Evolutionary conservation across 2,888 invertebrate species (phyloP), one percentile per base, ranked within the genome.

Genomic region (Liopterus haemorrhoidalis): DNA sequence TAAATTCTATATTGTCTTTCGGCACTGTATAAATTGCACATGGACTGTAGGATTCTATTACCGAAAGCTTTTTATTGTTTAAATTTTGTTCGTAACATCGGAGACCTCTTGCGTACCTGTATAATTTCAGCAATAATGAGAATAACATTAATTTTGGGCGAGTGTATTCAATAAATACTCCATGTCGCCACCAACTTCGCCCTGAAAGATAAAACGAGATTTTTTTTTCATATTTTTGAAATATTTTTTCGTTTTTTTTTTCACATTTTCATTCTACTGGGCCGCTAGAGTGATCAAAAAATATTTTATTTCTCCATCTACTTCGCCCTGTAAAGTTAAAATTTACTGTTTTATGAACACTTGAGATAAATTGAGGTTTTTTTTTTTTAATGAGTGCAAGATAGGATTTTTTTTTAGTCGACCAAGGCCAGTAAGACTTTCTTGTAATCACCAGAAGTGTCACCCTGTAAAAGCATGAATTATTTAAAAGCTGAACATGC

Each of bases 371-470:
- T 41, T 20, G 16, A 31, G 8, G 15, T 41, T 19, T 41, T 28
- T 38, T 35, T 18, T 15, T 43, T 21, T 39, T 28, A 31, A 31
- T 39, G 44, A 52, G 51, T 48, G 35, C 49, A 53, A 50, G 45
- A 48, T 49, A 48, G 47, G 50, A 46, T 35, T 48, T 46, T 62
- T 28, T 62, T 68, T 65, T 80, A 80, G 67, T 80, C 83, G 71
- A 88, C 79, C 69, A 92, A 74, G 62, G 89, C 83, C 70, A 92
- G 78, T 66, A 93, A 80, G 64, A 88, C 81, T 74, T 84, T 85
- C 76, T 83, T 90, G 81, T 92, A 93, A 77, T 92, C 89, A 61
- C 92, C 92, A 63, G 89, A 88, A 55, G 90, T 90, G 74, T 92
- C 92, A 63, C 82, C 88, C 88, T 90, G 82, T 65, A 85, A 81